Percentiles rank a stretch among this genome's conserved stretches.
Evolutionary conservation across 2,888 invertebrate species (phyloP).

Genomic region (Troilus luridus): DNA sequence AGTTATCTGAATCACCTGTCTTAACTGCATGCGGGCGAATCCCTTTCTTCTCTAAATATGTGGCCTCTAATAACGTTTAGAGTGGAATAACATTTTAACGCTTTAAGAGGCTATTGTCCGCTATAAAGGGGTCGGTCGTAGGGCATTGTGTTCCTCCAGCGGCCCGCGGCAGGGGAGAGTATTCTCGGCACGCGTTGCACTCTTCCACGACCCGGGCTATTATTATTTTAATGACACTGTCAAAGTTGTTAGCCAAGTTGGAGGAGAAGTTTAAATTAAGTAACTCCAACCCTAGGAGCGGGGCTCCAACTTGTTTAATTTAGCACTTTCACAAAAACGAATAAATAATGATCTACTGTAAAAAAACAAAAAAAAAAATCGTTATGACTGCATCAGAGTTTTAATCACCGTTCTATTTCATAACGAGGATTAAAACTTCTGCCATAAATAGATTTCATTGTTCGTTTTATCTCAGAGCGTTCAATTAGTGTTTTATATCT

Average conservation of each 20-base stretch:
- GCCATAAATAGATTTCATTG: background rate
- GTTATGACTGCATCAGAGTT: background rate
- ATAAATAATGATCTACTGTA: background rate
- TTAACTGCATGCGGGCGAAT: background rate
- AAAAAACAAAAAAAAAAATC: background rate
- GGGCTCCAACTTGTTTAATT: slow-evolving; percentile 1
- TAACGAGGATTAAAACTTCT: background rate
- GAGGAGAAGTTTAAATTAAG: slow-evolving; percentile 16
- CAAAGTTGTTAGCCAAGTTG: slow-evolving; percentile 2
- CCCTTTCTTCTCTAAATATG: background rate
- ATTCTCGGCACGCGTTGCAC: slow-evolving; percentile 29
- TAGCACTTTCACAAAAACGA: background rate
- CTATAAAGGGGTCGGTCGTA: background rate
- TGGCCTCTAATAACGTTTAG: background rate
- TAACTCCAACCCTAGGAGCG: background rate
- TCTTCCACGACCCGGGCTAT: background rate
- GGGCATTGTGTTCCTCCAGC: background rate
- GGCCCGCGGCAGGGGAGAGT: background rate
- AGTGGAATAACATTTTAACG: slow-evolving; percentile 20
- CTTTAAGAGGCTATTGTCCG: background rate
- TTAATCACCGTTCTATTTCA: background rate
- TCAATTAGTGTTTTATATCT: background rate
- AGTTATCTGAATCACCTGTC: background rate
- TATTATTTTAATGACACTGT: slow-evolving; percentile 48
- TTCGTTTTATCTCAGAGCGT: background rate